Base-by-base conservation (phyloP, 2,888 invertebrate species). In the Mythimna loreyi region DNA sequence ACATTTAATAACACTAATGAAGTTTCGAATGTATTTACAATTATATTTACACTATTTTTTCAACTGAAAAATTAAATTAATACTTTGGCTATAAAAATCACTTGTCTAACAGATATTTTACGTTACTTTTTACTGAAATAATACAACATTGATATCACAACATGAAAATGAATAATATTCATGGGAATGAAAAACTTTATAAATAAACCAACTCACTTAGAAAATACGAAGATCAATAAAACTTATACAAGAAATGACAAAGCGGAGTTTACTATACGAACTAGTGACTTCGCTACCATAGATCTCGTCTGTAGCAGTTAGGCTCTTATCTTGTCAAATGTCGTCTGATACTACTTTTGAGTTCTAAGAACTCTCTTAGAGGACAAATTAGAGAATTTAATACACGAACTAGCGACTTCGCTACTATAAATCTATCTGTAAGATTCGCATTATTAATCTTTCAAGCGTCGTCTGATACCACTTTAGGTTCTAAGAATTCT, bases 71-170 rank as follows among this genome's bases (percentile, higher is more conserved):
- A 30, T 16, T 9, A 28, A 49, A 30, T 33, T 25, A 71, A 71
- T 71, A 73, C 74, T 71, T 66, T 65, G 74, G 66, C 21, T 40
- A 47, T 43, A 11, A 33, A 65, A 36, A 47, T 28, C 28, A 67
- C 23, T 21, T 33, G 19, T 43, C 3, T 30, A 21, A 67, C 11
- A 25, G 21, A 21, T 50, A 21, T 25, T 16, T 16, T 25, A 19
- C 40, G 40, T 40, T 40, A 16, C 2, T 2, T 47, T 8, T 8
- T 25, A 50, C 6, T 25, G 16, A 50, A 50, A 50, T 45, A n/a
- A 7, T n/a, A 19, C 50, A 25, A 16, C 25, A 2, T 13, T 23
- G 13, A 16, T 50, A 2, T 16, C 16, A 52, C 2, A 28, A 8
- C 28, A 52, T 28, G 19, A 36, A 25, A 28, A 21, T 33, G 1